Evolutionary conservation across 2,113 vertebrate genomes (phyloP), one percentile per base, ranked within the genome.

Genomic region (Oreochromis tanganicae): DNA sequence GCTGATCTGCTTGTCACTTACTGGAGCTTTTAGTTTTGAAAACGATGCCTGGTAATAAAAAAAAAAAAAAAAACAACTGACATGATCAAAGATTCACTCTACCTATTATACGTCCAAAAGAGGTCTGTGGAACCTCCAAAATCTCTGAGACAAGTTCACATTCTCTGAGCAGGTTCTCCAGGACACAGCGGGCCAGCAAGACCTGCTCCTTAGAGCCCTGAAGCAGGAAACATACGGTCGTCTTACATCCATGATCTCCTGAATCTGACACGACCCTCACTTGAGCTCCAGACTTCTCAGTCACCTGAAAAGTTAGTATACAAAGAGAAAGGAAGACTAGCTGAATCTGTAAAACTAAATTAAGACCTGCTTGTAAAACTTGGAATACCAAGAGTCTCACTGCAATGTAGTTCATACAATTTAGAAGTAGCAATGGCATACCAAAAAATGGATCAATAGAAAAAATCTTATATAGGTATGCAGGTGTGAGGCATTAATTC

Each of bases 101-200:
- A 99, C 98, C 98, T 90, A 99, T 99, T 55, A 99, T 98, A 32
- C 97, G 97, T 63, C 98, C 97, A 17, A 98, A 94, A 1, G 97
- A 96, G 1, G 95, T 94, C 88, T 96, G 96, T 5, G 98, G 98
- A 68, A 99, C 97, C 0, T 94, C 93, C 38, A 99, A 87, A 85
- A 96, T 90, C 84, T 97, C 97, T 0, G 85, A 85, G 86, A 97
- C 93, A 0, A 94, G 95, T 8, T 94, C 83, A 27, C 92, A 97
- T 71, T 98, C 97, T 1, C 66, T 92, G 91, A 96, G 93, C 80
- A 98, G 94, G 68, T 96, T 96, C 59, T 97, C 96, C 78, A 98
- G 86, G 16, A 97, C 94, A 2, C 97, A 97, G 84, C 95, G 96
- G 6, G 97, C 97, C 16, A 93, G 89, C 90, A 97, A 94, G 57